These are phyloP conservation scores for Oceanodroma tethys DNA, from an alignment of 2,113 vertebrate genomes.

Conservation along the genomic window DNA sequence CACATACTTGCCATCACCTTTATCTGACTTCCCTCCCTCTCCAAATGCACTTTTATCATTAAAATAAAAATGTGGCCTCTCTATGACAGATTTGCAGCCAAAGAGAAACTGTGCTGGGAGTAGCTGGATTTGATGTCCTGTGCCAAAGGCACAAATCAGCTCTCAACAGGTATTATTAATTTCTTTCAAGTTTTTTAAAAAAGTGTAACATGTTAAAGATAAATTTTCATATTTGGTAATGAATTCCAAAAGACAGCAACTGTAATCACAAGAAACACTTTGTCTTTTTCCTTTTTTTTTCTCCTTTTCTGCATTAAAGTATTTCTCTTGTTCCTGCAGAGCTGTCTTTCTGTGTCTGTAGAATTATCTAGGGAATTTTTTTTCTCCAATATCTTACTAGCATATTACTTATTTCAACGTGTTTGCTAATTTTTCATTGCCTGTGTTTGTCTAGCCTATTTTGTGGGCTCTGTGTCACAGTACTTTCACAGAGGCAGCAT, in stretches of 20 bases:
- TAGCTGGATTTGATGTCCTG: neutral
- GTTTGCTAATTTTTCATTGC: neutral
- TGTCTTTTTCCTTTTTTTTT: neutral
- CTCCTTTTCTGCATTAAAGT: neutral
- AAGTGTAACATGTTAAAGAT: neutral
- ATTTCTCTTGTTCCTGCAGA: neutral
- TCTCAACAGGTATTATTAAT: neutral
- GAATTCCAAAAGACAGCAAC: neutral
- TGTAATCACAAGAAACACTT: neutral
- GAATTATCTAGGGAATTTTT: neutral
- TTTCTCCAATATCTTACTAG: neutral
- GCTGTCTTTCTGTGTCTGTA: neutral
- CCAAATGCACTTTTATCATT: neutral
- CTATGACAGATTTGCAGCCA: neutral
- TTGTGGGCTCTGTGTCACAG: neutral
- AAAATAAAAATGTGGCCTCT: neutral
- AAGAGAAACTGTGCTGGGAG: neutral
- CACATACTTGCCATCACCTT: rapidly evolving
- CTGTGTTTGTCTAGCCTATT: neutral
- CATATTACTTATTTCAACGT: neutral
- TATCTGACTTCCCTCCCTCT: neutral
- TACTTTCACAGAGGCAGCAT: neutral
- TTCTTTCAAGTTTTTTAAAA: neutral
- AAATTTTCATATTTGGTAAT: neutral
- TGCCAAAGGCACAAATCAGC: neutral